Conservation (phyloP, 2,888 invertebrate genomes). For the Gisinianus flammeolus region DNA sequence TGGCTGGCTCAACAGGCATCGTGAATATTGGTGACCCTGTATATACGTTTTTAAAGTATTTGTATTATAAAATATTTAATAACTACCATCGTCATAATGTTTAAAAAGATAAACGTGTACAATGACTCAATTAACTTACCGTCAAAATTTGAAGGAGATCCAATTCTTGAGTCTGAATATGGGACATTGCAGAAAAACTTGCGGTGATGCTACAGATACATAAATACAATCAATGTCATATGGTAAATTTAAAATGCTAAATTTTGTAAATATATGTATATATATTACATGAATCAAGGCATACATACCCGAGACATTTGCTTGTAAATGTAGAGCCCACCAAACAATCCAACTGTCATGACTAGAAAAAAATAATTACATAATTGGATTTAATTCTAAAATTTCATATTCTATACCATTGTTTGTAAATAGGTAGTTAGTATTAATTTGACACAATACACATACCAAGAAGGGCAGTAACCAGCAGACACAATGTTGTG, state of each 20-base stretch:
- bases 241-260: too few relatives aligned
- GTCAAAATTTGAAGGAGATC: conserved; percentile 14
- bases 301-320: conserved; percentile 68
- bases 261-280: background rate
- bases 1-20: conserved; percentile 11
- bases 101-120: too few relatives aligned
- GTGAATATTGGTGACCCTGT: conserved; percentile 27
- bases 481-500: conserved; percentile 72
- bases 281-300: too few relatives aligned
- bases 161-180: conserved; percentile 5
- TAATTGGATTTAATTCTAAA: too few relatives aligned
- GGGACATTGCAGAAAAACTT: conserved; percentile 25
- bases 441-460: conserved; percentile 60
- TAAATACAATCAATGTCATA: background rate
- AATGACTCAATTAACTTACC: too few relatives aligned
- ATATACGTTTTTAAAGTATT: too few relatives aligned
- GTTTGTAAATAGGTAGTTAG: too few relatives aligned
- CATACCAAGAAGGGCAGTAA: conserved; percentile 74
- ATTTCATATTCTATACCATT: too few relatives aligned
- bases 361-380: conserved; percentile 65
- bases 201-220: background rate
- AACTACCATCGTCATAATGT: too few relatives aligned
- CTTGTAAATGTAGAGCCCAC: conserved; percentile 78
- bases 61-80: too few relatives aligned
- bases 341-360: conserved; percentile 70